Conservation (phyloP, 2,888 invertebrate species). For the Harpagoxenus sublaevis region DNA sequence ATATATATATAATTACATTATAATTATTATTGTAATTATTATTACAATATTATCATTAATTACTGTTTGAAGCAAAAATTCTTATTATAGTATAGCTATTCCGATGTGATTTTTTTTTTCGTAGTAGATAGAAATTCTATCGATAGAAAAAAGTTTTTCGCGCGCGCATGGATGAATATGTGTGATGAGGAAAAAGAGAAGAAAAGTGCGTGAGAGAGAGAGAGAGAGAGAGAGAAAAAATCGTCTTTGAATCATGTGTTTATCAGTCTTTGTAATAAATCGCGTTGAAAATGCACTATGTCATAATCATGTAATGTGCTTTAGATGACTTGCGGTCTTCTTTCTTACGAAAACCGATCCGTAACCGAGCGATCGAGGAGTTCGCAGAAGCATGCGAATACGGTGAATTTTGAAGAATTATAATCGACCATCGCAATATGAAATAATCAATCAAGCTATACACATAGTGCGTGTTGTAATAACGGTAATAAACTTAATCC, state of each 20-base stretch:
- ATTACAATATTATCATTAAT: constrained; percentile 66
- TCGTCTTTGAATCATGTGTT: constrained; percentile 60
- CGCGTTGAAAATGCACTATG: constrained; percentile 48
- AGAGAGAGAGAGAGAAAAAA: not conserved
- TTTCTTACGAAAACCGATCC: constrained; percentile 23
- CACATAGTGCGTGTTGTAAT: constrained; percentile 74
- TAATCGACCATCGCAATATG: constrained; percentile 69
- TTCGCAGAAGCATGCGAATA: constrained; percentile 67
- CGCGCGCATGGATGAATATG: constrained; percentile 40
- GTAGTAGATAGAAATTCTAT: constrained; percentile 67
- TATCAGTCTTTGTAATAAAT: constrained; percentile 48
- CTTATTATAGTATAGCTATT: constrained; percentile 67
- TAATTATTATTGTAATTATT: constrained; percentile 66
- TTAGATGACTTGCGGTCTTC: constrained; percentile 48
- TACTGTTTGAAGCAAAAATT: constrained; percentile 65
- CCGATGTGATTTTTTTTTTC: constrained; percentile 75
- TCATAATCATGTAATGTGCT: constrained; percentile 70
- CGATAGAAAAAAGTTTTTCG: constrained; percentile 36
- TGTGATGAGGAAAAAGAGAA: constrained; percentile 42
- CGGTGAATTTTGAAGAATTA: constrained; percentile 62
- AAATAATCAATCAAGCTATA: constrained; percentile 76
- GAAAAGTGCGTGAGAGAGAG: constrained; percentile 10
- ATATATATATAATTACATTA: constrained; percentile 63
- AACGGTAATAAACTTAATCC: constrained; percentile 66
- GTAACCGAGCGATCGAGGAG: constrained; percentile 64